A percentile compares a stretch with the other conserved stretches of the same genome.
phyloP scores from a whole-genome alignment of 2,888 invertebrate species.

The Lepas anatifera region DNA sequence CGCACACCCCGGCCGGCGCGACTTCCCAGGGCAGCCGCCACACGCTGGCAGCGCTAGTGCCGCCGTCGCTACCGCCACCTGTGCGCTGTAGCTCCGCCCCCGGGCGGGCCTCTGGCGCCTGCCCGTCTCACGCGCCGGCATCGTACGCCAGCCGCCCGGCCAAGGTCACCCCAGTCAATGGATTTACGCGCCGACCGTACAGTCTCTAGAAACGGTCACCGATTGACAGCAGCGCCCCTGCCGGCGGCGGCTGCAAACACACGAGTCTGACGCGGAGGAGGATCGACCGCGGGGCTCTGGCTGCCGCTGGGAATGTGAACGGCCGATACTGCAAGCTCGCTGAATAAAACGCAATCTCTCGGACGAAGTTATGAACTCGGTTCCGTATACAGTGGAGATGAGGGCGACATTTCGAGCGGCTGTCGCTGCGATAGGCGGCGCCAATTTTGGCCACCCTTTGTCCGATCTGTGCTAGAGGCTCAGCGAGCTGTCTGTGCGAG shows the following conservation, averaged over 20 bases:
- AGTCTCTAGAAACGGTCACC: neutral
- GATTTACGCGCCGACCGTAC: slow-evolving; percentile 7
- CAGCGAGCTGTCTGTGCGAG: too few species aligned
- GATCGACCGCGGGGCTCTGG: too few species aligned
- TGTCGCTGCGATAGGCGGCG: too few species aligned
- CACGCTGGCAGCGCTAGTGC: neutral
- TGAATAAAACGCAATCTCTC: too few species aligned
- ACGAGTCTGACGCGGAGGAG: too few species aligned
- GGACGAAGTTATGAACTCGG: too few species aligned
- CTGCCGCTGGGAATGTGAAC: too few species aligned
- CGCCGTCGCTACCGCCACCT: neutral
- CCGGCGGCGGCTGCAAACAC: neutral
- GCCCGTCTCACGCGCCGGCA: slow-evolving; percentile 1
- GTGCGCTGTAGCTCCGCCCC: neutral
- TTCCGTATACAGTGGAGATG: too few species aligned
- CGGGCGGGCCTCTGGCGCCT: neutral
- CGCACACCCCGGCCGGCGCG: neutral
- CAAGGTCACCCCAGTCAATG: slow-evolving; percentile 13
- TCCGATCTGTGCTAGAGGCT: too few species aligned
- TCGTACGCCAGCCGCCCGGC: neutral
- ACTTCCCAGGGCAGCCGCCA: neutral
- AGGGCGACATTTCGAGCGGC: too few species aligned
- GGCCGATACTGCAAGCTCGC: too few species aligned
- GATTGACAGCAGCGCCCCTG: neutral
- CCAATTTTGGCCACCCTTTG: too few species aligned